Percentiles rank a stretch among this genome's conserved stretches.
Conservation (phyloP, 2,797 vertebrate species). For the Phoeniculus purpureus region DNA sequence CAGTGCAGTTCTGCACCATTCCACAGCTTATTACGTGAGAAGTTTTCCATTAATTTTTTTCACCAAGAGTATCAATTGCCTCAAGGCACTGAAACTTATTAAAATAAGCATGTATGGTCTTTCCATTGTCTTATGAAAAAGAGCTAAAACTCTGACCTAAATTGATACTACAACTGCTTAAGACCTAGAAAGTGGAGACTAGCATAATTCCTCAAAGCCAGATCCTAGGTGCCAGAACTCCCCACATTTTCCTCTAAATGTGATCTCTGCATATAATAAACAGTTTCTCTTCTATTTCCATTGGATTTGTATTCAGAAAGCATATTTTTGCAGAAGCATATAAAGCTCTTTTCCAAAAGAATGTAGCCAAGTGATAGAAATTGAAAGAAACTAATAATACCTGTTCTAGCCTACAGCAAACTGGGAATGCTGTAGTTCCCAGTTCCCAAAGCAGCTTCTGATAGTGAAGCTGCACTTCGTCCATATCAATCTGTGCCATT, state of each 20-base stretch:
- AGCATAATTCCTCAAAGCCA: background rate
- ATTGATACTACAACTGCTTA: background rate
- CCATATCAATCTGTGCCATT: rapidly evolving
- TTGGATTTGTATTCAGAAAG: background rate
- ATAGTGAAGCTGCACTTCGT: background rate
- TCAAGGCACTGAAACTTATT: background rate
- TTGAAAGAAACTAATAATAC: background rate
- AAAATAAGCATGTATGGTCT: background rate
- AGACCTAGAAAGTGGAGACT: background rate
- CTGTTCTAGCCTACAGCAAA: background rate
- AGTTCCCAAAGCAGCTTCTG: background rate
- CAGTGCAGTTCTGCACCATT: background rate
- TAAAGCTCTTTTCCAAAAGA: background rate
- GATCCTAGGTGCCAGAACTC: background rate
- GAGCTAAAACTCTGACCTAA: background rate
- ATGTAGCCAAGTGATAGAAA: background rate
- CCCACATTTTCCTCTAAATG: background rate
- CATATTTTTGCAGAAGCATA: background rate
- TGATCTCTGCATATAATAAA: background rate
- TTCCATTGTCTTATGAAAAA: background rate
- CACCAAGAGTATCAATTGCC: background rate
- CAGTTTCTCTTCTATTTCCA: background rate
- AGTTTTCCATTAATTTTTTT: background rate
- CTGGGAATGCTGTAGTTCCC: background rate
- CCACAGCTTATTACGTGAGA: background rate